These are phyloP conservation scores for Sander lucioperca DNA, from an alignment of 2,113 vertebrate genomes.

Conservation along the genomic window DNA sequence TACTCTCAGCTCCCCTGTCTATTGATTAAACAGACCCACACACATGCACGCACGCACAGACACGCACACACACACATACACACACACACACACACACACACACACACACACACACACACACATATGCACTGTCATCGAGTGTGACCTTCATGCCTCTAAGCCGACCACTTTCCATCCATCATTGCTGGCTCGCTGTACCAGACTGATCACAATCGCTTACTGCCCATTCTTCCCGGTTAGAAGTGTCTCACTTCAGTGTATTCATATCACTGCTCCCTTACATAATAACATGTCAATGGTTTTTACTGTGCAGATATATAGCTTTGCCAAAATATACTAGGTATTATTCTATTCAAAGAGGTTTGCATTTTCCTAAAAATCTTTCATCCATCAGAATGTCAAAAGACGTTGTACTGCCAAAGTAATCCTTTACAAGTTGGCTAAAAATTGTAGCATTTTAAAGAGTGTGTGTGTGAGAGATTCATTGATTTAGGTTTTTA, in stretches of 20 bases:
- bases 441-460: not conserved
- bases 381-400: not conserved
- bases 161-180: slow-evolving; percentile 77
- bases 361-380: not conserved
- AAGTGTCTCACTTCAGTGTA: slow-evolving; percentile 49
- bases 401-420: not conserved
- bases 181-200: slow-evolving; percentile 66
- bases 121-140: slow-evolving; percentile 64
- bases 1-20: slow-evolving; percentile 57
- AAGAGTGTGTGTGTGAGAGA: not conserved
- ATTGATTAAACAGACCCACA: slow-evolving; percentile 73
- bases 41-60: not conserved
- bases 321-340: not conserved
- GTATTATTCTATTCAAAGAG: not conserved
- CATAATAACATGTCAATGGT: slow-evolving; percentile 62
- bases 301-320: slow-evolving; percentile 26
- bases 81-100: slow-evolving; percentile 4
- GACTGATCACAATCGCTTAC: slow-evolving; percentile 79
- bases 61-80: not conserved
- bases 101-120: slow-evolving; percentile 3
- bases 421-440: not conserved
- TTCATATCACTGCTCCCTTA: slow-evolving; percentile 49
- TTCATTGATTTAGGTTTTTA: not conserved
- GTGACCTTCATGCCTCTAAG: slow-evolving; percentile 80
- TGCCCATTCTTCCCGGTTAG: slow-evolving; percentile 53